Percentiles rank a stretch among this genome's conserved stretches.
Conservation (phyloP, 2,888 invertebrate species). For the Pyrochroa serraticornis region DNA sequence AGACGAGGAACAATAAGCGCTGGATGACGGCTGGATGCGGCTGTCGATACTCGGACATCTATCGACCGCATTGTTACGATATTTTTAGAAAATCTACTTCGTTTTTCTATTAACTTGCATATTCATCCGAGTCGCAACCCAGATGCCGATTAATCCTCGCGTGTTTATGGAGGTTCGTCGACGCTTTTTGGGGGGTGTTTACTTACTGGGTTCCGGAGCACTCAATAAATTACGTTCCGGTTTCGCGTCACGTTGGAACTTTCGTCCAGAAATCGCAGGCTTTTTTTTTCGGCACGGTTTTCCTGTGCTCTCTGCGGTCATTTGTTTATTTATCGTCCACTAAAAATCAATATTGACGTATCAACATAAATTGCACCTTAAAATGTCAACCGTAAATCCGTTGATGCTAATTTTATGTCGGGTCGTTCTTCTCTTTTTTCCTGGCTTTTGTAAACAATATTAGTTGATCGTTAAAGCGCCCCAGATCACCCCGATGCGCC, state of each 20-base stretch:
- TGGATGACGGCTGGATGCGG: constrained; percentile 39
- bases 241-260: constrained; percentile 18
- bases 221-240: constrained; percentile 13
- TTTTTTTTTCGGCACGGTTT: constrained; percentile 1
- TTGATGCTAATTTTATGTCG: constrained; percentile 33
- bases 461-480: not conserved
- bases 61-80: constrained; percentile 40
- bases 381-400: constrained; percentile 34
- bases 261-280: constrained; percentile 1
- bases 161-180: no score
- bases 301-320: constrained; percentile 12
- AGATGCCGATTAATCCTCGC: not conserved
- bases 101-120: constrained; percentile 27
- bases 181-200: no score
- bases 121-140: not conserved
- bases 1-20: constrained; percentile 40
- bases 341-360: constrained; percentile 35
- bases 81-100: constrained; percentile 44
- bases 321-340: constrained; percentile 32
- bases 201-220: not conserved
- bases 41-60: constrained; percentile 44
- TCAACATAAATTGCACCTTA: constrained; percentile 36
- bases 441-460: constrained; percentile 21
- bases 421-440: constrained; percentile 12
- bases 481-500: no score